Base-by-base conservation (phyloP, 2,113 vertebrate species). In the Physeter macrocephalus region DNA sequence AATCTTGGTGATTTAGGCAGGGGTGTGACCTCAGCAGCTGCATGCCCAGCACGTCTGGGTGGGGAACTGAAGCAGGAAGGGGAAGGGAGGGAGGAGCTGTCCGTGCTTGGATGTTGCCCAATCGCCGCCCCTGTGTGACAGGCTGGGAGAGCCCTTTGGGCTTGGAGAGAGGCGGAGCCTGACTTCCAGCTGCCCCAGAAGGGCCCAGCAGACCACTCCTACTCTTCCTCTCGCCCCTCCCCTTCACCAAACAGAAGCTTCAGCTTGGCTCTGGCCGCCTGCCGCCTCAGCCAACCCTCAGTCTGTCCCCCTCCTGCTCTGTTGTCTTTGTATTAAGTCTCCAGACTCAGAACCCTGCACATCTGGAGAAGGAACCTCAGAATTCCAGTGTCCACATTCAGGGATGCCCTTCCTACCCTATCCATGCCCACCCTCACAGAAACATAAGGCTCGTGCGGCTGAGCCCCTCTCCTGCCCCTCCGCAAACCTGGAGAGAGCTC, bases 1-100 rank as follows among this genome's bases (percentile, higher is more conserved):
- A 83, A 49, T 87, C 57, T 67, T 88, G 94, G 95, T 36, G 49
- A 52, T 95, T 77, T 74, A 81, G 67, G 31, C 83, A 59, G 43
- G 75, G 34, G 21, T 90, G 34, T 89, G 80, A 80, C 83, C 64
- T 85, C 69, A 85, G 49, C 14, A 5, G 89, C 90, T 95, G 25
- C 72, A 21, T 17, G 85, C 86, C 90, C 52, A 57, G 66, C 52
- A 72, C 62, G 9, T 78, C 96, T 93, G 98, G 95, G 97, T 97
- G 80, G 96, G 90, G 91, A 97, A 95, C 91, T 95, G 64, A 97
- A 97, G 96, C 97, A 96, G 97, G 97, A 97, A 98, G 94, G 72
- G 96, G 97, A 97, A 96, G 96, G 29, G 89, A 88, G 95, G 97
- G 97, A 92, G 97, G 97, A 96, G 88, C 88, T 96, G 46, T 64